Evolutionary conservation across 2,888 invertebrate species (phyloP), one percentile per base, ranked within the genome.

Genomic region (Cheilosia urbana): DNA sequence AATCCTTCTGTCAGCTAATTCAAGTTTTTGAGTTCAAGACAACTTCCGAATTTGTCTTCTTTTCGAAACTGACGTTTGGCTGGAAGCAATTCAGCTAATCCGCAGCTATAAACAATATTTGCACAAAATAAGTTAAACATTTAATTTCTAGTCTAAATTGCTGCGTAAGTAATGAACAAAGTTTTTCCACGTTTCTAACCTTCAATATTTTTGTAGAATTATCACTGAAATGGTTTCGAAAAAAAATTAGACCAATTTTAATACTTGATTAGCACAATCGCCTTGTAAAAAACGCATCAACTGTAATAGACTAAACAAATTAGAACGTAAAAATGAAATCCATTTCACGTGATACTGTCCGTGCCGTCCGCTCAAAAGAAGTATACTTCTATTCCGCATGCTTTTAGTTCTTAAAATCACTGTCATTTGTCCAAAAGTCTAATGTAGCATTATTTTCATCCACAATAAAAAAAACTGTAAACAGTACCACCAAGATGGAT

Each of bases 401-500:
- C 77, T 87, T 71, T 78, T 42, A 63, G 40, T 87, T 65, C 13
- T 40, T 11, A 15, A 15, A 51, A 53, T 13, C 27, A 2, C 15
- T 34, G 40, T n/a, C 17, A 58, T 9, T 0, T n/a, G 13, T 3
- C 24, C 17, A 9, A 45, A 47, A 24, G 13, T 69, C 87, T 83
- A 83, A 87, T 79, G 42, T 79, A 79, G 69, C 27, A 34, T 37
- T 71, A 15, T 84, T 87, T 9, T 72, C 57, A 79, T 58, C 73
- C 58, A 66, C 0, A 65, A 47, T 27, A 63, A 60, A n/a, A 73
- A 53, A 53, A 24, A 21, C 27, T n/a, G 9, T 87, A 83, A 88
- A 90, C 90, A 98, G 98, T 98, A 90, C 98, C 98, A 90, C 98
- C 98, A 87, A 97, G 98, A 93, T 98, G 98, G 98, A 98, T 97